These are phyloP conservation scores for Ibidorhyncha struthersii DNA, from an alignment of 2,113 vertebrate genomes.

Conservation along the genomic window DNA sequence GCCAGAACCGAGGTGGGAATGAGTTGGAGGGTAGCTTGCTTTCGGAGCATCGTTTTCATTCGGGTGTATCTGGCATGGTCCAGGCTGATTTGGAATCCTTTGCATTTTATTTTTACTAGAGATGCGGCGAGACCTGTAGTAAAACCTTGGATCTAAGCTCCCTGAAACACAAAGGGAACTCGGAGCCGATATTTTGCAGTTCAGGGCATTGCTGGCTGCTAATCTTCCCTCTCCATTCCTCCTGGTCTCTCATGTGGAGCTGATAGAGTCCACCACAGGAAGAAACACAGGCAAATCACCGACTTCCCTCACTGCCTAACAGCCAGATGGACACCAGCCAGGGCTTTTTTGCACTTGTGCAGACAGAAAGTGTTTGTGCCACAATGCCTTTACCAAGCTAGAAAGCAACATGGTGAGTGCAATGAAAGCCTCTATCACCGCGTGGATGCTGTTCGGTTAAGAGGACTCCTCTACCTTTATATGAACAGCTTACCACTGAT, in stretches of 20 bases:
- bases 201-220: neutral
- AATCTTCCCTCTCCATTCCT: neutral
- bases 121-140: neutral
- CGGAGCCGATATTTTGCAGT: neutral
- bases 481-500: neutral
- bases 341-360: constrained; percentile 17
- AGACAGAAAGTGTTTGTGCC: neutral
- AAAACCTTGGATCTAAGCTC: neutral
- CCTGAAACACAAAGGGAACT: neutral
- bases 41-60: neutral
- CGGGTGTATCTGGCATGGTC: neutral
- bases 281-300: constrained; percentile 11
- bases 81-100: neutral
- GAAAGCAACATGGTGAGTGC: neutral
- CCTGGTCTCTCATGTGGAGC: neutral
- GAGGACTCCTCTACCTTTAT: neutral
- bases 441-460: neutral
- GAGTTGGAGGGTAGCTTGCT: constrained; percentile 26
- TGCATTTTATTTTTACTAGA: neutral
- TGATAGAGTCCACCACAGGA: neutral
- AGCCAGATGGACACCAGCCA: constrained; percentile 35
- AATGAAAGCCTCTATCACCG: neutral
- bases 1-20: constrained; percentile 25
- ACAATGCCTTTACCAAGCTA: neutral
- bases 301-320: neutral